Percentiles rank a stretch among this genome's conserved stretches.
phyloP scores from a whole-genome alignment of 2,797 vertebrate species.

The Manis javanica region DNA sequence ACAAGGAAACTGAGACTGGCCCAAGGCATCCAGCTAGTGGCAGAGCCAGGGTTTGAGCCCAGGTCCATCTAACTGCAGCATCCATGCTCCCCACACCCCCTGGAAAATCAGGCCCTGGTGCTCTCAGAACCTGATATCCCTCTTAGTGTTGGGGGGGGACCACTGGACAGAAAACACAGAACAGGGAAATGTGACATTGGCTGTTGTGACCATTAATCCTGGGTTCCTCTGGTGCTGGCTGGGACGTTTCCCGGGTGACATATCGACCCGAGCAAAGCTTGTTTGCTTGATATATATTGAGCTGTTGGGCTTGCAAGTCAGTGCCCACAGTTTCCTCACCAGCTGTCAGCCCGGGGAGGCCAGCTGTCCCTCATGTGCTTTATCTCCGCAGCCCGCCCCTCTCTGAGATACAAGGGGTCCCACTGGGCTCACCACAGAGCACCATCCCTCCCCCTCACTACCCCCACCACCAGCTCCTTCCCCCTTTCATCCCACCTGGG shows the following conservation, averaged over 20 bases:
- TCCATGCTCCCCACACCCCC: not conserved
- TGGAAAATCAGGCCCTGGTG: not conserved
- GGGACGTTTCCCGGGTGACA: not conserved
- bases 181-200: fast-evolving
- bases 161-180: not conserved
- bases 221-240: not conserved
- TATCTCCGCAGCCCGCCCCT: not conserved
- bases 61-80: not conserved
- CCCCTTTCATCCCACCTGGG: too few species aligned
- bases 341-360: slow-evolving; percentile 53
- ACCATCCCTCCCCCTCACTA: fast-evolving
- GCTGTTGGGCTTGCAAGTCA: slow-evolving; percentile 31
- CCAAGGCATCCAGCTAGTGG: not conserved
- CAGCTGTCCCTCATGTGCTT: not conserved
- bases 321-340: slow-evolving; percentile 45
- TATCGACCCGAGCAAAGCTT: slow-evolving; percentile 27
- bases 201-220: not conserved
- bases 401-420: not conserved
- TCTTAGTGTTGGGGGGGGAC: not conserved
- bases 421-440: not conserved
- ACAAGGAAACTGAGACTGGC: not conserved
- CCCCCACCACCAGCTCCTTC: not conserved
- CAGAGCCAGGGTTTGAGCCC: not conserved
- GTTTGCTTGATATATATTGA: slow-evolving; percentile 62
- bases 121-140: not conserved